Base-by-base conservation (phyloP, 2,888 invertebrate genomes). In the Entomobrya multifasciata region DNA sequence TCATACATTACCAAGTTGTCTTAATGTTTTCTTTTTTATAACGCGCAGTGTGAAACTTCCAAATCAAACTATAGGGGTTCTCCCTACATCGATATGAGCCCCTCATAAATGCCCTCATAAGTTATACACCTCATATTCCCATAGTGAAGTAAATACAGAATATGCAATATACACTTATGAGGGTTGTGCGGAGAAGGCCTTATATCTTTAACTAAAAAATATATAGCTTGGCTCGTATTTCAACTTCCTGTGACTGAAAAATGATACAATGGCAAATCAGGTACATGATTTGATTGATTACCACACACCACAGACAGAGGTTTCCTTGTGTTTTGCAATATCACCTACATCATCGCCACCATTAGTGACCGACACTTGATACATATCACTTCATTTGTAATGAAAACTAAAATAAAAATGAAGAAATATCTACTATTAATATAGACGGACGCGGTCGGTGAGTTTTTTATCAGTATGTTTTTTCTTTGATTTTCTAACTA, bases 211-310 rank as follows among this genome's bases (percentile, higher is more conserved):
- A n/a, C n/a, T n/a, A n/a, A n/a, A n/a, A n/a, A n/a, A n/a, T n/a
- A 2, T 60, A 60, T 60, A 25, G 17, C 65, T 17, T 11, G 11
- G 13, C 17, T 52, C 44, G 15, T 44, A 20, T 62, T 62, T 44
- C 27, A 60, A 44, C 62, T 60, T 78, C 78, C 78, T 30, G 76
- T 57, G 36, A 44, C 41, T 22, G 57, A 55, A 62, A 60, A 67
- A 41, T 44, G 20, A 67, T 67, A 15, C 5, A 49, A 67, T 67
- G 67, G 44, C 44, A 78, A 78, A 78, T 78, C 44, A 67, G 67
- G 67, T 44, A 44, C 44, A 15, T 44, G 78, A 77, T 77, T 41
- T 77, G 60, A 77, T 57, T 77, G 77, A 60, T 77, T 60, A 25
- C 77, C 15, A 15, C 60, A 60, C 41, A 77, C 41, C 30, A 17